Base-by-base conservation (phyloP, 2,797 vertebrate genomes). In the Potorous gilbertii region DNA sequence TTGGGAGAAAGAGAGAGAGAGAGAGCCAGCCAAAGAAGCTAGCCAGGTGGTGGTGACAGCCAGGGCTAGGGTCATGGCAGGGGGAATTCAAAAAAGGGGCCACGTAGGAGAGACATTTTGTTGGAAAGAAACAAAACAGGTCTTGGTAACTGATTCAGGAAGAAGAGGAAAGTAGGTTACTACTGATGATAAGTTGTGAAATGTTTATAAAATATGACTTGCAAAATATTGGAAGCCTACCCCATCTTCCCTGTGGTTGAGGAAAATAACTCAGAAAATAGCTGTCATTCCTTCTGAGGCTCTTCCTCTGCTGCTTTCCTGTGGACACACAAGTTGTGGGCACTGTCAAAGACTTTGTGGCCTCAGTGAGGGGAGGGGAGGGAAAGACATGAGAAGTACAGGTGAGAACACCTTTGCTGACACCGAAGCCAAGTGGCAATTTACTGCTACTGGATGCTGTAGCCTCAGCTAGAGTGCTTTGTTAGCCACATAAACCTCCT, bases 401-500 rank as follows among this genome's bases (percentile, higher is more conserved):
- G 81, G 92, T 95, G 92, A 93, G 93, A 96, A 59, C 74, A 87
- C 66, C 92, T 95, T 91, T 87, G 92, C 92, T 55, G 28, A 31
- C 90, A 90, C 89, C 54, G 62, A 50, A 93, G 89, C 55, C 92
- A 3, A 18, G 66, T 56, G 91, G 46, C 92, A 89, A 94, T 96
- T 95, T 96, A 97, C 89, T 89, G 90, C 59, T 40, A 0, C 0
- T 21, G 21, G 40, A 91, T 91, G 92, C 62, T 66, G 62, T 90
- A 93, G 50, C 34, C 93, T 93, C 57, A 3, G 0, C 52, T 55
- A 50, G 56, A 21, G 18, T 66, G 91, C 92, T 95, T 97, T 94
- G 81, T 95, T 92, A 93, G 89, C 90, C 62, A 74, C 50, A 89
- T 92, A 97, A 96, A 93, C 34, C 57, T 97, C 55, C 81, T 56